phyloP scores from a whole-genome alignment of 2,888 invertebrate genomes.

The Metacarcinus magister region DNA sequence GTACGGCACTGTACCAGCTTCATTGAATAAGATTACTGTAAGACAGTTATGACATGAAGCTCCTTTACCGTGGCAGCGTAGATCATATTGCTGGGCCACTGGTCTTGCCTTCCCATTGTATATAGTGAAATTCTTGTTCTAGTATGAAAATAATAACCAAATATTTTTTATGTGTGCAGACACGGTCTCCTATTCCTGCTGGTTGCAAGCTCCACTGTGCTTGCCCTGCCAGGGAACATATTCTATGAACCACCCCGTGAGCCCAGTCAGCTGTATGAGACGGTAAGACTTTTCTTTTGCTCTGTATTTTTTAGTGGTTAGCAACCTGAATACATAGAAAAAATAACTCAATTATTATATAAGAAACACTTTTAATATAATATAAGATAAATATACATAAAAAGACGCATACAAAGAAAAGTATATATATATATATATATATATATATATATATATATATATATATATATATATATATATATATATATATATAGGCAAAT shows the following conservation, averaged over 20 bases:
- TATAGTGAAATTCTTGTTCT: neutral
- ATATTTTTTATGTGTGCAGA: neutral
- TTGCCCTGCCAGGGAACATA: neutral
- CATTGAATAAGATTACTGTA: neutral
- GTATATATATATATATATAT: no score
- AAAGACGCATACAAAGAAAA: no score
- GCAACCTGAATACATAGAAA: no score
- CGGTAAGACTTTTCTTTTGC: neutral
- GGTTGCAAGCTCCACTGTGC: conserved; percentile 51
- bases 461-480: no score
- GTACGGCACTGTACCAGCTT: neutral
- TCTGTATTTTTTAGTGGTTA: neutral
- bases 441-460: no score
- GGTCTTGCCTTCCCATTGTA: no score
- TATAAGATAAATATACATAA: no score
- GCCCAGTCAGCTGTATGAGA: neutral
- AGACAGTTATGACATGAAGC: neutral
- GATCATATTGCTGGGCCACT: no score
- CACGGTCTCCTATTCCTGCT: conserved; percentile 15
- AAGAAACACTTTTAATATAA: no score
- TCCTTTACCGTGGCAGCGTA: no score
- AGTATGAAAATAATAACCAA: neutral
- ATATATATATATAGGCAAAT: no score
- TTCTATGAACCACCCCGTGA: conserved; percentile 1
- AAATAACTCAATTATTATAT: no score